Evolutionary conservation across 1,140 invertebrate species (phyloP).

Genomic region (Listronotus bonariensis): DNA sequence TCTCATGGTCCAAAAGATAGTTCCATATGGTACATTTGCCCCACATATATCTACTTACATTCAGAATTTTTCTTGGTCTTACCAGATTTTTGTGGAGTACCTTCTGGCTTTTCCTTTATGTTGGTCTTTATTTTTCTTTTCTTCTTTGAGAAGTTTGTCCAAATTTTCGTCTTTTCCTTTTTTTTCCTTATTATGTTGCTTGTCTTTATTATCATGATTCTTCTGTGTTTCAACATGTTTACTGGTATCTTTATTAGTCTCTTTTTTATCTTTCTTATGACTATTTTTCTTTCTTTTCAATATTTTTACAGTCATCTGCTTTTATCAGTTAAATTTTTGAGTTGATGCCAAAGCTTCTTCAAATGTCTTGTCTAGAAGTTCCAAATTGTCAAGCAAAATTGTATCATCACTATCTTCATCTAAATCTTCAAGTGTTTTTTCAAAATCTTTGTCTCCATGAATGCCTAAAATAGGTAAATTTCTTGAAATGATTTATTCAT

Average conservation of each 20-base stretch:
- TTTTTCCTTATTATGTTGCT: background rate
- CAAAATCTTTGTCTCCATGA: constrained; percentile 71
- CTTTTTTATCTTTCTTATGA: background rate
- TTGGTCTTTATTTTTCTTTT: constrained; percentile 15
- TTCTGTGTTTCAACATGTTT: background rate
- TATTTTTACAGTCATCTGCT: background rate
- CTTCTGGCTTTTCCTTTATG: constrained; percentile 2
- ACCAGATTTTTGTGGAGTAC: constrained; percentile 18
- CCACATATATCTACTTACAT: constrained; percentile 16
- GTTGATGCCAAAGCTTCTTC: constrained; percentile 42
- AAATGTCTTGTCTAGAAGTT: constrained; percentile 49
- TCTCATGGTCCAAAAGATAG: too few species aligned
- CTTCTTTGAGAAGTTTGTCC: background rate
- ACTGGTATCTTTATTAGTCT: background rate
- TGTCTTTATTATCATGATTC: background rate
- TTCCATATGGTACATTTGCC: too few species aligned
- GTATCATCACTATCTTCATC: constrained; percentile 55
- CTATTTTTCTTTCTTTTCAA: background rate
- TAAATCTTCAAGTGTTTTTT: constrained; percentile 66
- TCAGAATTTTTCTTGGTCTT: constrained; percentile 28
- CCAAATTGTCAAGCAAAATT: constrained; percentile 46
- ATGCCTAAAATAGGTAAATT: constrained; percentile 56
- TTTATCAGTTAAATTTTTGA: constrained; percentile 18
- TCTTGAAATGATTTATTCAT: too few species aligned
- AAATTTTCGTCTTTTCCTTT: background rate